Evolutionary conservation across 2,113 vertebrate species (phyloP).

Genomic region (Promerops cafer): DNA sequence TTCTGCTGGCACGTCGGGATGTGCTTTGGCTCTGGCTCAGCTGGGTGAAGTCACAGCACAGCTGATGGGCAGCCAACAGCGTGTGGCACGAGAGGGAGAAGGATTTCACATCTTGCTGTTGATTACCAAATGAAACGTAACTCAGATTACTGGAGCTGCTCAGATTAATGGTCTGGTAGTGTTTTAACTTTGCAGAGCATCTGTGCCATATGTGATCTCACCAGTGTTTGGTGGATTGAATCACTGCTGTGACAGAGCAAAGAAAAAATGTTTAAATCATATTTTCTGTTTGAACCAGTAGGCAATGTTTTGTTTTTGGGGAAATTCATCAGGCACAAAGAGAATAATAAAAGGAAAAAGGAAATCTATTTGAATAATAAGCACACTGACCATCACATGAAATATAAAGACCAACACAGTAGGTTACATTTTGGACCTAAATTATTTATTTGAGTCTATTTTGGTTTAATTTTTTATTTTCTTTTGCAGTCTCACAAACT

Average conservation of each 20-base stretch:
- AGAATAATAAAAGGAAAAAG: not conserved
- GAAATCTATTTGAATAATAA: not conserved
- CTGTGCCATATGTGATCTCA: not conserved
- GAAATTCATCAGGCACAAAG: not conserved
- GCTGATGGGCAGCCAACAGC: not conserved
- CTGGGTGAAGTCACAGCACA: not conserved
- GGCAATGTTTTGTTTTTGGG: not conserved
- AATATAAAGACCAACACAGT: not conserved
- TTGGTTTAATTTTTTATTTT: not conserved
- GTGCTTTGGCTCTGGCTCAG: not conserved
- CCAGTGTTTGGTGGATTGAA: not conserved
- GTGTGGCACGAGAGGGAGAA: not conserved
- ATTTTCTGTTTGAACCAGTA: not conserved
- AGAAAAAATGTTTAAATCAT: not conserved
- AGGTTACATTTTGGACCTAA: not conserved
- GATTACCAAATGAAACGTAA: not conserved
- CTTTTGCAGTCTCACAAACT: not conserved
- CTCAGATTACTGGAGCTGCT: not conserved
- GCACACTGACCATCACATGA: not conserved
- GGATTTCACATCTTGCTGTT: not conserved
- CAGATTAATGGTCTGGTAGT: not conserved
- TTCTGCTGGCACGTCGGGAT: accelerated
- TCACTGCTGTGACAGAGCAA: conserved; percentile 18
- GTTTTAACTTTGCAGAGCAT: conserved; percentile 12
- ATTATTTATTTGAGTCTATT: not conserved